Evolutionary conservation across 2,888 invertebrate genomes (phyloP), one percentile per base, ranked within the genome.

Genomic region (Gisinianus flammeolus): DNA sequence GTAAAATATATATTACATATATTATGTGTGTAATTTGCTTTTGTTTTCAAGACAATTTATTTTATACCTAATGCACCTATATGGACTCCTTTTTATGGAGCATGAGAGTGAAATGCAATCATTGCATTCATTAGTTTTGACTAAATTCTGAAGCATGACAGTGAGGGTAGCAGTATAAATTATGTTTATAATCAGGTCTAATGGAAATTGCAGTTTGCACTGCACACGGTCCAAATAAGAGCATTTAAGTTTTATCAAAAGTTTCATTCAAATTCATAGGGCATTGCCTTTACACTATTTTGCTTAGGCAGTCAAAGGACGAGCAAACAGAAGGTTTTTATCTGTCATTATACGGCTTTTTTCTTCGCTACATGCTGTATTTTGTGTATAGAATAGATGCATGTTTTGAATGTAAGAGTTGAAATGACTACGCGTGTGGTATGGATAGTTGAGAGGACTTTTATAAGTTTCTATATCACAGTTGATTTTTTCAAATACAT

Each of bases 201-300:
- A n/a, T n/a, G n/a, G n/a, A n/a, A n/a, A n/a, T n/a, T n/a, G n/a
- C n/a, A n/a, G n/a, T n/a, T n/a, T n/a, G n/a, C n/a, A n/a, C n/a
- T n/a, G n/a, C n/a, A n/a, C n/a, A n/a, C n/a, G n/a, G n/a, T n/a
- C n/a, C n/a, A n/a, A n/a, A n/a, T n/a, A n/a, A n/a, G n/a, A n/a
- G 62, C 24, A 24, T 62, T 62, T 24, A 26, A 24, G 62, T 62
- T 62, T 24, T 62, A 62, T 62, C 62, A 22, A 10, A 22, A 62
- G 26, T 62, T 62, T 22, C 22, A 62, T 22, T 62, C 8, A 62
- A 62, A n/a, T 54, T 54, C 22, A 26, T 22, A 62, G 62, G 62
- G 62, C 62, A 62, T 62, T 62, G 62, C 24, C 62, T 62, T 62
- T 62, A 62, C 62, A 62, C n/a, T 62, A 26, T 62, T 22, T 62